A percentile compares a stretch with the other conserved stretches of the same genome.
Evolutionary conservation across 2,113 vertebrate species (phyloP).

Genomic region (Xenus cinereus): DNA sequence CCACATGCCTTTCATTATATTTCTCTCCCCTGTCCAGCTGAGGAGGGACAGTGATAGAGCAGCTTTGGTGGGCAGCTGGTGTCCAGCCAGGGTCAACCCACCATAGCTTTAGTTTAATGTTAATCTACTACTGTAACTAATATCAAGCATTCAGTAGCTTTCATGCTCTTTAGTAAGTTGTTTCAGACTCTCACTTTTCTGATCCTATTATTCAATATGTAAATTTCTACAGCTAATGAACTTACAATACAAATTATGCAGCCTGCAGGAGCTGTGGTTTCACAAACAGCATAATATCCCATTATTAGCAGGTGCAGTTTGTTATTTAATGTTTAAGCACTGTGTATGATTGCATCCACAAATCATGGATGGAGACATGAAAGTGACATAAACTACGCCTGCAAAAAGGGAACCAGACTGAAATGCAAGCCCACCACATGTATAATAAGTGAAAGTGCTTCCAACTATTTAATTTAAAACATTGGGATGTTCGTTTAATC

Average conservation of each 20-base stretch:
- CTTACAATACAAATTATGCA: neutral
- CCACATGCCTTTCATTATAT: neutral
- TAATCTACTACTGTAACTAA: neutral
- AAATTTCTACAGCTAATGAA: constrained; percentile 23
- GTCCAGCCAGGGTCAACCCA: neutral
- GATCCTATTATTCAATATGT: neutral
- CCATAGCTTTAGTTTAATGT: neutral
- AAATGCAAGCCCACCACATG: neutral
- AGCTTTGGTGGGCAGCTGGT: neutral
- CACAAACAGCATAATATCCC: neutral
- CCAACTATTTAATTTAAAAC: neutral
- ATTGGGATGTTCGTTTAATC: neutral
- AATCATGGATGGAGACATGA: neutral
- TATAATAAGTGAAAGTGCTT: neutral
- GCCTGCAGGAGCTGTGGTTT: neutral
- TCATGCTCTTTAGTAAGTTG: neutral
- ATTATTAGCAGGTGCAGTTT: constrained; percentile 17
- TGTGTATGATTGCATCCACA: neutral
- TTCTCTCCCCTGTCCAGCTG: neutral
- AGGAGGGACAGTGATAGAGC: neutral
- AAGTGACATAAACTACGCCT: neutral
- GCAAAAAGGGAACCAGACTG: neutral
- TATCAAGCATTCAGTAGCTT: neutral
- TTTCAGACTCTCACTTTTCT: neutral
- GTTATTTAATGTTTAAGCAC: constrained; percentile 6